Conservation (phyloP, 1,140 invertebrate genomes). For the Planococcus citri region DNA sequence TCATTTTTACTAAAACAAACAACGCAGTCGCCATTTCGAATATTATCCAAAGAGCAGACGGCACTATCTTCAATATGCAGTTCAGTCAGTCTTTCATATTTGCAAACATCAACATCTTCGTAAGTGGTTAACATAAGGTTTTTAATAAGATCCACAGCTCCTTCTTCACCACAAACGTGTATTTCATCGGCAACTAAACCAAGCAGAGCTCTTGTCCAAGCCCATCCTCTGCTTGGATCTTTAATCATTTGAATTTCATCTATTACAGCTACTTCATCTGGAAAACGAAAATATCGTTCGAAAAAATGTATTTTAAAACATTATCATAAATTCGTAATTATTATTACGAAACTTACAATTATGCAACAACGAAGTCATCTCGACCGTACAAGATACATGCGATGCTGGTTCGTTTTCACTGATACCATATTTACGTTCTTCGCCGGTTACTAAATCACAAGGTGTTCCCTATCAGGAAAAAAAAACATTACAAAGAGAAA, state of each 20-base stretch:
- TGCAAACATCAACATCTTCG: slow-evolving; percentile 75
- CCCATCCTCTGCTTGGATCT: slow-evolving; percentile 86
- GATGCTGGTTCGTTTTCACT: slow-evolving; percentile 49
- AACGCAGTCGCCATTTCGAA: slow-evolving; percentile 89
- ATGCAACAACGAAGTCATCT: slow-evolving; percentile 58
- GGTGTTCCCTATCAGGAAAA: slow-evolving; percentile 57
- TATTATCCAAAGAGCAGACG: slow-evolving; percentile 59
- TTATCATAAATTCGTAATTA: too few species aligned
- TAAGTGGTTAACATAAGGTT: slow-evolving; percentile 73
- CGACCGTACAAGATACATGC: slow-evolving; percentile 92
- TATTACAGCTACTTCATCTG: slow-evolving; percentile 92
- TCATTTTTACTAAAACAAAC: slow-evolving; percentile 98
- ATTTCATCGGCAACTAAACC: slow-evolving; percentile 79
- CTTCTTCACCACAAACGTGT: slow-evolving; percentile 92
- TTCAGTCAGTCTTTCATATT: slow-evolving; percentile 81
- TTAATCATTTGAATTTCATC: slow-evolving; percentile 98
- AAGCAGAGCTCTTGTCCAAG: slow-evolving; percentile 93
- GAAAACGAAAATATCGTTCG: not conserved
- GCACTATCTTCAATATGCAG: slow-evolving; percentile 66
- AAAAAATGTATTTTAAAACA: not conserved
- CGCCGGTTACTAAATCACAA: slow-evolving; percentile 95
- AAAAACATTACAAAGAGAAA: not conserved
- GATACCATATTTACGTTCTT: slow-evolving; percentile 71
- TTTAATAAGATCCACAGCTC: slow-evolving; percentile 70
- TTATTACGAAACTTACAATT: slow-evolving; percentile 17